These are phyloP conservation scores for Diglossa brunneiventris DNA, from an alignment of 2,113 vertebrate genomes.

Conservation along the genomic window DNA sequence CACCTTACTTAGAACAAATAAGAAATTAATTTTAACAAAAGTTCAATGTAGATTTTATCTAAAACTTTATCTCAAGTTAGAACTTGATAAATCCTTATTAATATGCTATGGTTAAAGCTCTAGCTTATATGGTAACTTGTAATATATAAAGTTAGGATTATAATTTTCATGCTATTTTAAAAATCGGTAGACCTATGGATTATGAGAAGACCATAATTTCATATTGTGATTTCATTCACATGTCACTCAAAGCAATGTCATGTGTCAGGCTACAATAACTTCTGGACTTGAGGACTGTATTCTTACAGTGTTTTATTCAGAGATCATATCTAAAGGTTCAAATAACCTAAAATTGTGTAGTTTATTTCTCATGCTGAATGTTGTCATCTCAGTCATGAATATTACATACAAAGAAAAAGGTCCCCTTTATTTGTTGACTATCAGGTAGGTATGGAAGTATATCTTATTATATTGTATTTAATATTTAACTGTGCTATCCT, in stretches of 20 bases:
- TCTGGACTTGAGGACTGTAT: background rate
- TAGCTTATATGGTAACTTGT: background rate
- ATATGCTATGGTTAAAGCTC: background rate
- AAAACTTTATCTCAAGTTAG: background rate
- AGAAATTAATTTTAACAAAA: background rate
- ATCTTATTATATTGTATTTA: background rate
- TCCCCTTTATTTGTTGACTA: background rate
- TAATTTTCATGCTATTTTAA: background rate
- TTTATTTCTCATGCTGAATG: background rate
- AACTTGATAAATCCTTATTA: background rate
- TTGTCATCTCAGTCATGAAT: background rate
- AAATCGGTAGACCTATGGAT: background rate
- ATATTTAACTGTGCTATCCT: background rate
- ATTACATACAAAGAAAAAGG: background rate
- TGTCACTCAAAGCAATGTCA: background rate
- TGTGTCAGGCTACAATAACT: background rate
- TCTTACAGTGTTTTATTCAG: background rate
- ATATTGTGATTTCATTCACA: background rate
- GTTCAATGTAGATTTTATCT: background rate
- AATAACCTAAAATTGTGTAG: background rate
- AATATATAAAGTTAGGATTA: background rate
- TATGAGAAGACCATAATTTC: background rate
- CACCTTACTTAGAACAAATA: background rate
- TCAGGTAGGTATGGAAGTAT: background rate
- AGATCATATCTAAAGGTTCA: background rate